Evolutionary conservation across 2,888 invertebrate species (phyloP).

Genomic region (Macrophya alboannulata): DNA sequence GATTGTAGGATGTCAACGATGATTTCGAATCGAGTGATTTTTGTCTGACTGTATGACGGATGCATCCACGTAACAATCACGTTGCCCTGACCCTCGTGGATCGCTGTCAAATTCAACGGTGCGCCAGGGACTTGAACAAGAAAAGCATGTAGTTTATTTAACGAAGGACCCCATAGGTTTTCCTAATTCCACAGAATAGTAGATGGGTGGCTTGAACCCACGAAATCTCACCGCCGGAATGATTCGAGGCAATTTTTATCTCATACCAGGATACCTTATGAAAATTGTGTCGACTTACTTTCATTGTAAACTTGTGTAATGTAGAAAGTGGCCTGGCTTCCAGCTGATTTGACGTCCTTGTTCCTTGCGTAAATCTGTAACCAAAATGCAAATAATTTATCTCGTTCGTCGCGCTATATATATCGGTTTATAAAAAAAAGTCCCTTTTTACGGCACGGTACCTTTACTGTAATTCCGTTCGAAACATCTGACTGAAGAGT

Average conservation of each 20-base stretch:
- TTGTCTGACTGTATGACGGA: not conserved
- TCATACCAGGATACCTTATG: not conserved
- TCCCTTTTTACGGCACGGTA: not conserved
- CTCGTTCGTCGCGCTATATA: not conserved
- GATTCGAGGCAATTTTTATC: not conserved
- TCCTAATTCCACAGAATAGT: not conserved
- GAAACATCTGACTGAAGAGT: not conserved
- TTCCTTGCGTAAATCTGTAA: slow-evolving; percentile 22
- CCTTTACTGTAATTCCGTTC: not conserved
- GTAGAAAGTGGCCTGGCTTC: not conserved
- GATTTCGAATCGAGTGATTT: slow-evolving; percentile 12
- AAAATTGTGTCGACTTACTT: not conserved
- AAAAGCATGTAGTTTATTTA: not conserved
- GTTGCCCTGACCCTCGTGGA: not conserved
- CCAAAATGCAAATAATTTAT: not conserved
- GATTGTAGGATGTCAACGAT: not conserved
- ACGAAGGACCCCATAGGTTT: not conserved
- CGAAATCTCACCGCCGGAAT: not conserved
- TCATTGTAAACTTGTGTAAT: not conserved
- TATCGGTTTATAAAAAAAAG: not conserved
- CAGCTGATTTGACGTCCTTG: not conserved
- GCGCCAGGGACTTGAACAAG: not conserved
- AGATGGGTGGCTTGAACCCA: not conserved
- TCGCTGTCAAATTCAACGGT: not conserved
- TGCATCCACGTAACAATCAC: not conserved